Evolutionary conservation across 2,797 vertebrate genomes (phyloP), one percentile per base, ranked within the genome.

Genomic region (Cuniculus paca): DNA sequence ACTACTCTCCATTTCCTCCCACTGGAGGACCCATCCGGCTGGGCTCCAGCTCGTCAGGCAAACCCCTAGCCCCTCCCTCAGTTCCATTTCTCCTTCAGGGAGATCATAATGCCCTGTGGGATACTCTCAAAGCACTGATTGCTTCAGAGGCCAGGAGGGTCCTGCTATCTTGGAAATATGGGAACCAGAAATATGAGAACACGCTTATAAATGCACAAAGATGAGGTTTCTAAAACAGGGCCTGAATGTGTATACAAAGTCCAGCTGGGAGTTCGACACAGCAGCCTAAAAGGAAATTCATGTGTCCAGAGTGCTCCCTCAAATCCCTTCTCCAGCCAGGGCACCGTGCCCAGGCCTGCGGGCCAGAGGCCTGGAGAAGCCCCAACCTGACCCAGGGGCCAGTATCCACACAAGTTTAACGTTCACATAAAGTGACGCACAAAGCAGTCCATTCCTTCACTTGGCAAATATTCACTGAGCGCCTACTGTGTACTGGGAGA

Each of bases 381-480:
- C 24, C 54, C 14, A 68, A 54, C 52, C 77, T 52, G 75, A 91
- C 54, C 54, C 34, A 45, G 34, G 14, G 85, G 61, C n/a, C 50
- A 34, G 3, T 1, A 1, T 84, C 36, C 65, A 68, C 74, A 93
- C 19, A 82, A 90, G 84, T 19, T 48, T 11, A 17, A 2, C 8
- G 31, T 72, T 56, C 80, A 77, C n/a, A 61, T 13, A 31, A 36
- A 86, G 56, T 52, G 74, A 63, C 16, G 31, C 70, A 19, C n/a
- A 68, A 17, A 17, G 36, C 24, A 1, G 2, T n/a, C 75, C 34
- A 16, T 72, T 88, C 78, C 60, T 68, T 86, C 80, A 87, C 36
- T 77, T 54, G 54, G 77, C 39, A 42, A 20, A 63, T 52, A 26
- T 65, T 79, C 92, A 50, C 2, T 91, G 93, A 96, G 77, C 50